Evolutionary conservation across 2,888 invertebrate genomes (phyloP), one percentile per base, ranked within the genome.

Genomic region (Cyclophora punctaria): DNA sequence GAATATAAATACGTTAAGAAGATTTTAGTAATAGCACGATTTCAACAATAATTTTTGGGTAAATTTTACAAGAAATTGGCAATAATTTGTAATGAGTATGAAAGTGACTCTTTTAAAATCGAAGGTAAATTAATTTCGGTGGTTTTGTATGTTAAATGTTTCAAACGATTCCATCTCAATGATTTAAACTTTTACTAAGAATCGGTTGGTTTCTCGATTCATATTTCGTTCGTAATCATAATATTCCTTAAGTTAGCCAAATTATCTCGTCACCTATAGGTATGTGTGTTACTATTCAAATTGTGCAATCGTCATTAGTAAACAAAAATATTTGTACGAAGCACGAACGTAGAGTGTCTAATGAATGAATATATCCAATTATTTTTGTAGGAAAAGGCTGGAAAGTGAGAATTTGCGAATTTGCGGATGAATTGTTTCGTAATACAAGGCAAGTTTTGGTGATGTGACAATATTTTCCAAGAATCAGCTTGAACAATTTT

Each of bases 181-280:
- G 20, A 20, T 20, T 20, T 1, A 20, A 20, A 20, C 20, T 20
- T 20, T 20, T 20, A 20, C 20, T 20, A 20, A 20, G 20, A 20
- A 20, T 1, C 20, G 20, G 20, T 20, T 20, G 20, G 20, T 20
- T 20, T 20, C 20, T 20, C 20, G 20, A 20, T 20, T 20, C 20
- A 20, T 20, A 20, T 20, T 20, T 20, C 20, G 20, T 20, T 20
- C 2, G 20, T 20, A 20, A 20, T 20, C 20, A 20, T 20, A 20
- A 20, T 2, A 20, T 20, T 20, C 1, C 65, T 63, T 62, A 66
- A 59, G 60, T 61, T 60, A 66, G 62, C 56, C 63, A 62, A 66
- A 57, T 60, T 60, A 66, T 62, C 57, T 51, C 59, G 64, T 62
- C 59, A 20, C 5, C 7, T 44, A 41, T 43, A 37, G 37, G 37